Evolutionary conservation across 2,797 vertebrate species (phyloP).

Genomic region (Sternotherus odoratus): DNA sequence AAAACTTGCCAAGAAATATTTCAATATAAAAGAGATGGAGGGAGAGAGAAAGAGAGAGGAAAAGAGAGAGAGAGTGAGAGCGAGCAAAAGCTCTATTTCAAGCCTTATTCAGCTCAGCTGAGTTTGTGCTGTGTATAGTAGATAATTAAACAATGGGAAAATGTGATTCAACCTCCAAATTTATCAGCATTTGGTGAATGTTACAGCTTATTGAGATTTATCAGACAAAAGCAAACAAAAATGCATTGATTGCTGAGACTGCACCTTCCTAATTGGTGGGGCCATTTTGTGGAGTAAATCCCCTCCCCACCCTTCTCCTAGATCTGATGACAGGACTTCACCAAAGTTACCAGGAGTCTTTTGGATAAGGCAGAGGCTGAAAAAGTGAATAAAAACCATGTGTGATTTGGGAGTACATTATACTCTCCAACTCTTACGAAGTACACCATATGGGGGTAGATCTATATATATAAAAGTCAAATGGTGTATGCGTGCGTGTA

Average conservation of each 20-base stretch:
- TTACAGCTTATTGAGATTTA: not conserved
- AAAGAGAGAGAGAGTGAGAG: not conserved
- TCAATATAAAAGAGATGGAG: constrained; percentile 18
- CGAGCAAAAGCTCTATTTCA: constrained; percentile 18
- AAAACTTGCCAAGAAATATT: constrained; percentile 53
- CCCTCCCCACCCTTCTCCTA: not conserved
- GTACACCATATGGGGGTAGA: not conserved
- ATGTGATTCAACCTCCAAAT: constrained; percentile 1
- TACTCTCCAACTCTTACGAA: not conserved
- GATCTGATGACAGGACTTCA: not conserved
- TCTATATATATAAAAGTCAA: too few relatives aligned
- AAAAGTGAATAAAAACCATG: not conserved
- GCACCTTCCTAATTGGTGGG: not conserved
- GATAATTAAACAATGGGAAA: constrained; percentile 29
- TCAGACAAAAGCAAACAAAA: not conserved
- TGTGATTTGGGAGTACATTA: not conserved
- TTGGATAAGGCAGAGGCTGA: not conserved
- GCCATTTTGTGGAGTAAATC: not conserved
- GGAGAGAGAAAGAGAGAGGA: not conserved
- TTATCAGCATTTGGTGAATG: not conserved
- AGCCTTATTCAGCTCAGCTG: constrained; percentile 53
- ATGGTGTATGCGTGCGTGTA: too few relatives aligned
- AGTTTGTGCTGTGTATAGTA: not conserved
- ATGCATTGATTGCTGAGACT: not conserved
- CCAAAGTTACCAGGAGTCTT: not conserved